phyloP scores from a whole-genome alignment of 2,113 vertebrate genomes.

The Pachypanchax playfairii region DNA sequence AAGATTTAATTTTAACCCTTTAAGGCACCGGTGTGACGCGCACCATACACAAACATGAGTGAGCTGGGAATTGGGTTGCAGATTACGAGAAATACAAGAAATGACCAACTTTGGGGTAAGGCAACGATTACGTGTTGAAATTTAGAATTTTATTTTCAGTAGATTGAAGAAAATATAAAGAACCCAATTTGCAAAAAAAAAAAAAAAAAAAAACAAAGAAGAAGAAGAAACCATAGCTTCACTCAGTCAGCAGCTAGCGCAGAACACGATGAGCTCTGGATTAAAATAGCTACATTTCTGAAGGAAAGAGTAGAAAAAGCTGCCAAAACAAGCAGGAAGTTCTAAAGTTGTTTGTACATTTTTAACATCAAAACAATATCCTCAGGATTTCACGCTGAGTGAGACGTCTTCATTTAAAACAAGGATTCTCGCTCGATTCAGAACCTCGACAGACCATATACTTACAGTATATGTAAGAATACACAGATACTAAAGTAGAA shows the following conservation, averaged over 20 bases:
- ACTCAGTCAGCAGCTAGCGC: no score
- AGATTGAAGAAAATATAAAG: constrained; percentile 15
- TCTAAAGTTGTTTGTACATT: constrained; percentile 55
- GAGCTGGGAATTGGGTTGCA: background rate
- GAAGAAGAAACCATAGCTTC: no score
- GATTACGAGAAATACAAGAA: background rate
- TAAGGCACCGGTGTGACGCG: constrained; percentile 60
- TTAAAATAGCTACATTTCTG: constrained; percentile 65
- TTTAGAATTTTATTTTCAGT: background rate
- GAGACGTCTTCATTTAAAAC: constrained; percentile 32
- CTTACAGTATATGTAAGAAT: constrained; percentile 49
- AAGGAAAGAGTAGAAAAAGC: constrained; percentile 49
- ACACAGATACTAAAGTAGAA: constrained; percentile 53
- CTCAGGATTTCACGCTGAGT: constrained; percentile 19
- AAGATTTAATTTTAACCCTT: constrained; percentile 67
- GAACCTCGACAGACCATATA: constrained; percentile 16
- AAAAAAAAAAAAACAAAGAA: no score
- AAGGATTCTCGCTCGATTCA: constrained; percentile 9
- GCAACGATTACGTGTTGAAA: constrained; percentile 1
- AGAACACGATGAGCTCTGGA: no score
- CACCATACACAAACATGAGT: constrained; percentile 5
- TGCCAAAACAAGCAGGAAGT: constrained; percentile 73
- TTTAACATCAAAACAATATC: constrained; percentile 10
- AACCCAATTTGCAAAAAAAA: no score
- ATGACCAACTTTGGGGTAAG: background rate